Conservation (phyloP, 2,113 vertebrate species). For the Hypocryptadius cinnamomeus region DNA sequence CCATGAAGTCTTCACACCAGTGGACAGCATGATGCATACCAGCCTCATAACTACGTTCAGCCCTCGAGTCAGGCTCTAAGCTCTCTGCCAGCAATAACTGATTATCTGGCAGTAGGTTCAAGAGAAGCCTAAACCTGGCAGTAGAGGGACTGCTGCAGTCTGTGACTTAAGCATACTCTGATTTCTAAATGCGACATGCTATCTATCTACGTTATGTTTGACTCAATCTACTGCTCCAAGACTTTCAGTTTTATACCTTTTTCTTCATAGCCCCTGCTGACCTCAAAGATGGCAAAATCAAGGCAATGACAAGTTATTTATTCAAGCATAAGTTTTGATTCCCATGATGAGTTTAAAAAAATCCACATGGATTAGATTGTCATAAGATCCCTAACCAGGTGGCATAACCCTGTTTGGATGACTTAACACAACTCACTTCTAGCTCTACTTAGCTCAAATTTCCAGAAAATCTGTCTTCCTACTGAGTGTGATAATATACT, state of each 20-base stretch:
- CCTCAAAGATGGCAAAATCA: not conserved
- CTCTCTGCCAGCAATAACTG: not conserved
- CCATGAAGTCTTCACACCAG: not conserved
- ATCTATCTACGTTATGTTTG: not conserved
- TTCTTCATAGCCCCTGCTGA: not conserved
- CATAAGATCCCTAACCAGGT: not conserved
- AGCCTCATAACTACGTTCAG: not conserved
- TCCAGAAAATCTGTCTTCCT: slow-evolving; percentile 28
- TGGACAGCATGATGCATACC: not conserved
- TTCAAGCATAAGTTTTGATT: not conserved
- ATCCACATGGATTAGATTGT: not conserved
- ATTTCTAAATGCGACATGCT: not conserved
- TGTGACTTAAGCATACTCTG: not conserved
- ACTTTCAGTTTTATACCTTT: not conserved
- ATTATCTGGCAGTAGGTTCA: not conserved
- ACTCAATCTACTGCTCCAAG: not conserved
- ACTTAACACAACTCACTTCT: not conserved
- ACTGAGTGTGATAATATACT: not conserved
- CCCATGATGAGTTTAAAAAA: not conserved
- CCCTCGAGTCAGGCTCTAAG: not conserved
- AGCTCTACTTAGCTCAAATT: slow-evolving; percentile 1
- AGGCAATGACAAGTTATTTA: not conserved
- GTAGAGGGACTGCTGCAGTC: not conserved
- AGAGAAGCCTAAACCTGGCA: slow-evolving; percentile 17
- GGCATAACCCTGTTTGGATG: not conserved